Conservation (phyloP, 2,888 invertebrate species). For the Uropetala carovei region DNA sequence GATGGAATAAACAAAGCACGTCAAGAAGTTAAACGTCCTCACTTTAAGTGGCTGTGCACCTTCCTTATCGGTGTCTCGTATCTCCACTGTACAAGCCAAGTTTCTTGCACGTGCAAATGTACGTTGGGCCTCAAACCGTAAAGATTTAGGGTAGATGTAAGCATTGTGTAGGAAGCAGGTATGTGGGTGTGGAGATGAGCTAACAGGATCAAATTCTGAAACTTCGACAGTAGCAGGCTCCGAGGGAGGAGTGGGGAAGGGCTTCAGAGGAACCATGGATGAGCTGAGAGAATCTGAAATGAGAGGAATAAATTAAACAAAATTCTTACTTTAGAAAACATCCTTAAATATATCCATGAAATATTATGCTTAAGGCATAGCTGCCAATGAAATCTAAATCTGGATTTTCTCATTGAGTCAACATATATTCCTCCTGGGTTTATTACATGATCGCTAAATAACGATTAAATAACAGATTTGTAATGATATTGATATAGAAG, state of each 20-base stretch:
- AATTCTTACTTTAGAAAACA: background rate
- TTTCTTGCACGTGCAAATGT: constrained; percentile 95
- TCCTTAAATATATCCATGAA: too few species aligned
- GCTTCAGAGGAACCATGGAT: constrained; percentile 88
- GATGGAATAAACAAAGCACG: too few species aligned
- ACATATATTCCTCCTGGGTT: too few species aligned
- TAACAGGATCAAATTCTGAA: constrained; percentile 83
- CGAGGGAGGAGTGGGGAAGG: constrained; percentile 88
- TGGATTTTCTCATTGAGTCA: too few species aligned
- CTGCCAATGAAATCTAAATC: too few species aligned
- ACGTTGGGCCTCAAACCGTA: constrained; percentile 95
- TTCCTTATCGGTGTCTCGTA: constrained; percentile 89
- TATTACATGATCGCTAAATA: too few species aligned
- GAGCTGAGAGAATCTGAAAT: constrained; percentile 89
- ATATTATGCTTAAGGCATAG: too few species aligned
- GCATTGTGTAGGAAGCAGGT: constrained; percentile 92
- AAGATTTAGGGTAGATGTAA: constrained; percentile 91
- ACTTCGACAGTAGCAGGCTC: constrained; percentile 88
- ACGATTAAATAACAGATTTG: too few species aligned
- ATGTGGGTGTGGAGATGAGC: constrained; percentile 84
- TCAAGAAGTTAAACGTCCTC: constrained; percentile 68
- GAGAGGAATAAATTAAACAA: constrained; percentile 49
- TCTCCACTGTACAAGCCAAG: constrained; percentile 92
- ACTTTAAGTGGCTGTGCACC: constrained; percentile 86
- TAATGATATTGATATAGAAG: too few species aligned